Percentiles rank a stretch among this genome's conserved stretches.
These are phyloP conservation scores for Erynnis tages DNA, from an alignment of 2,888 invertebrate genomes.

Conservation along the genomic window DNA sequence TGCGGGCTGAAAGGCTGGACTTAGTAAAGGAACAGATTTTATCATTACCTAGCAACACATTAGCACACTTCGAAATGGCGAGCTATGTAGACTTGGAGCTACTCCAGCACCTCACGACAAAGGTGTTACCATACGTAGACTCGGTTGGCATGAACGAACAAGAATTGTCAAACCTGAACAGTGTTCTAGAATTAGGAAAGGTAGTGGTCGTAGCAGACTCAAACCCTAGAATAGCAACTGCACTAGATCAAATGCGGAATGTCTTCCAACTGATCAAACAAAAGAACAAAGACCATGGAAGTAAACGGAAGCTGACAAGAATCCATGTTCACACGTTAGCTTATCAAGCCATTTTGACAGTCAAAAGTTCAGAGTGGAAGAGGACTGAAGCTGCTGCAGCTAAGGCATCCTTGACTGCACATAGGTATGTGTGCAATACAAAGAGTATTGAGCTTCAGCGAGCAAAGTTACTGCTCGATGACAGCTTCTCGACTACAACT, in stretches of 20 bases:
- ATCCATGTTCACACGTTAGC: constrained; percentile 93
- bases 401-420: constrained; percentile 90
- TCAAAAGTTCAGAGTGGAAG: constrained; percentile 86
- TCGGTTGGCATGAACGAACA: constrained; percentile 95
- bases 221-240: constrained; percentile 89
- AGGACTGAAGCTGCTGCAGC: constrained; percentile 90
- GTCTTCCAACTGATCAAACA: constrained; percentile 80
- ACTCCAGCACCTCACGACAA: constrained; percentile 83
- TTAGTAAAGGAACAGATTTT: constrained; percentile 86
- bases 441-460: constrained; percentile 76
- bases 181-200: constrained; percentile 85
- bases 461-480: constrained; percentile 86
- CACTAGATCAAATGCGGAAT: constrained; percentile 90
- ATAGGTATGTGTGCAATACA: constrained; percentile 90
- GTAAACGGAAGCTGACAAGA: constrained; percentile 84
- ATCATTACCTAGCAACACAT: constrained; percentile 79
- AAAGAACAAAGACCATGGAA: constrained; percentile 60
- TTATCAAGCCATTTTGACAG: constrained; percentile 91
- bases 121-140: constrained; percentile 87
- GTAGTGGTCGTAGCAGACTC: constrained; percentile 89
- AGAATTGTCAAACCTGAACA: constrained; percentile 89
- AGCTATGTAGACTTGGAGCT: constrained; percentile 89
- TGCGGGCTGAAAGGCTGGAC: constrained; percentile 82
- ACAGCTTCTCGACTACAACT: constrained; percentile 89
- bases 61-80: constrained; percentile 93